These are phyloP conservation scores for Chondrilla cf. caribensis DNA, from an alignment of 37 sponge, comb jelly and placozoan species.

Conservation along the genomic window DNA sequence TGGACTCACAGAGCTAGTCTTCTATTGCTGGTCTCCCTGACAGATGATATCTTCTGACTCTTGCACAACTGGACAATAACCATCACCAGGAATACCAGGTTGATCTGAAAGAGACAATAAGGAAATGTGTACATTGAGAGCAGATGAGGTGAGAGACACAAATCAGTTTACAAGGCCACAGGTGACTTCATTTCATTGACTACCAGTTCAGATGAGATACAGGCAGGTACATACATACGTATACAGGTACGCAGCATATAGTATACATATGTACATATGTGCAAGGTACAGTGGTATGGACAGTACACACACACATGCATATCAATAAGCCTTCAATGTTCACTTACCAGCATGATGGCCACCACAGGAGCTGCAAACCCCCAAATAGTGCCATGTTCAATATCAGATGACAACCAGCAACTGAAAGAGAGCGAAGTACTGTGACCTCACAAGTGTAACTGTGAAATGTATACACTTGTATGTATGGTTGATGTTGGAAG, in stretches of 20 bases:
- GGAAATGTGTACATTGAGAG: no score
- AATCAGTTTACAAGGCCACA: no score
- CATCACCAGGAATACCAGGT: constrained; percentile 36
- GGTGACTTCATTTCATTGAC: no score
- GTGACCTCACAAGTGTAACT: no score
- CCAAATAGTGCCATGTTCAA: background rate
- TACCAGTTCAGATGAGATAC: no score
- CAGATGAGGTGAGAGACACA: no score
- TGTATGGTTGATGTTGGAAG: no score
- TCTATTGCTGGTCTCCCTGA: background rate
- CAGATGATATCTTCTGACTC: constrained; percentile 34
- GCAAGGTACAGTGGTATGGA: background rate
- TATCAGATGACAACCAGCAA: background rate
- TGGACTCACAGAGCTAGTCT: background rate
- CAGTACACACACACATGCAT: background rate
- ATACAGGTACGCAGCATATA: background rate
- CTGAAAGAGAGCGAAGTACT: background rate
- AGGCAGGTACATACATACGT: background rate
- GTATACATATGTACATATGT: background rate
- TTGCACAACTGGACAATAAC: constrained; percentile 19
- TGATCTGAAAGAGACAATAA: constrained; percentile 20
- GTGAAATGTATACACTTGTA: no score
- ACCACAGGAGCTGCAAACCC: constrained; percentile 8
- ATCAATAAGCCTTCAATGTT: background rate
- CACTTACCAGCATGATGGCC: background rate